These are phyloP conservation scores for Chaetodon trifasciatus DNA, from an alignment of 2,797 vertebrate genomes.

Conservation along the genomic window DNA sequence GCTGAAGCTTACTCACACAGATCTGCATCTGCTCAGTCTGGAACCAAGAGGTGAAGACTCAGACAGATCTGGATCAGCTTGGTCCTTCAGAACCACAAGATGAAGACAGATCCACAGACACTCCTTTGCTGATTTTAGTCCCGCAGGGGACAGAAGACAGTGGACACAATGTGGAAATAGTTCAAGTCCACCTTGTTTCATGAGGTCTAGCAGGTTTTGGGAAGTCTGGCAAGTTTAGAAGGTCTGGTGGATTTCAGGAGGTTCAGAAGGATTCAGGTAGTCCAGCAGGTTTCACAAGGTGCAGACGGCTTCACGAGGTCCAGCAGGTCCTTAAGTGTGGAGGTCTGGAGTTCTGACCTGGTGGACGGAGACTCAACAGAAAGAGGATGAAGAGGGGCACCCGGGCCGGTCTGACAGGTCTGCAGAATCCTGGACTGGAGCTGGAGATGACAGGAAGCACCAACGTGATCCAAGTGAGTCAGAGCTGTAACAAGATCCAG, in stretches of 20 bases:
- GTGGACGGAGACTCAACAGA: not conserved
- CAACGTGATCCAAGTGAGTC: conserved; percentile 54
- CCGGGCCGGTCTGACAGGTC: not conserved
- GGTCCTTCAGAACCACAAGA: not conserved
- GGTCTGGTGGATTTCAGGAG: no score
- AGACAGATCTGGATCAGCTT: not conserved
- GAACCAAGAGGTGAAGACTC: not conserved
- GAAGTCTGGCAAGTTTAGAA: no score
- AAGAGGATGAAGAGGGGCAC: conserved; percentile 60
- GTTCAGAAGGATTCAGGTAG: not conserved
- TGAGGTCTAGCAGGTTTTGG: no score
- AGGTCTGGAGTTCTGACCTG: conserved; percentile 1
- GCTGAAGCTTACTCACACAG: not conserved
- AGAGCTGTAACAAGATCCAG: not conserved
- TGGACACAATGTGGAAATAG: not conserved
- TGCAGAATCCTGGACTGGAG: conserved; percentile 62
- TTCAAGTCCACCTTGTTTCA: no score
- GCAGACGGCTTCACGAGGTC: no score
- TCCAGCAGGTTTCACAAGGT: no score
- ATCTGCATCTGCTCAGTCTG: no score
- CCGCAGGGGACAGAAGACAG: not conserved
- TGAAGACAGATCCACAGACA: not conserved
- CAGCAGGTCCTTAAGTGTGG: not conserved
- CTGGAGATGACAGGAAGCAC: conserved; percentile 54
- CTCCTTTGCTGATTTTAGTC: not conserved